These are phyloP conservation scores for Sussaba pulchella DNA, from an alignment of 2,888 invertebrate genomes.

Conservation along the genomic window DNA sequence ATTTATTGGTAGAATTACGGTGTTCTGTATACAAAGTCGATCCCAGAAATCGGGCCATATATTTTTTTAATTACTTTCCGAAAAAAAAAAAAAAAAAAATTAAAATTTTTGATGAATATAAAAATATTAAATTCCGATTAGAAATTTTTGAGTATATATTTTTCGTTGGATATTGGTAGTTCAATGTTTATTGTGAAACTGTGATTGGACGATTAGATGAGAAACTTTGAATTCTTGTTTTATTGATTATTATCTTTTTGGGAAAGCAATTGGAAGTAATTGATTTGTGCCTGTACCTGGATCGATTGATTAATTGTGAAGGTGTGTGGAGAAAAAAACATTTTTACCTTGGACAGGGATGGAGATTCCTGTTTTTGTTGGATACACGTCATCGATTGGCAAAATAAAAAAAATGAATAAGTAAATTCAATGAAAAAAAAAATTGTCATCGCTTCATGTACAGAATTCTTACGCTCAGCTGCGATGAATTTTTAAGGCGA, in stretches of 20 bases:
- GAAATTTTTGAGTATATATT: neutral
- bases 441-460: constrained; percentile 17
- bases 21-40: constrained; percentile 33
- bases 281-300: constrained; percentile 6
- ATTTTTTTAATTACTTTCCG: constrained; percentile 41
- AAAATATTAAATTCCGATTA: neutral
- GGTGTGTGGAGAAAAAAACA: constrained; percentile 10
- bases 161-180: neutral
- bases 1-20: constrained; percentile 36
- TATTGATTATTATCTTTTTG: neutral
- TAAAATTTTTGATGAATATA: too few species aligned
- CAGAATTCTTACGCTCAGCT: constrained; percentile 9
- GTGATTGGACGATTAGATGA: neutral
- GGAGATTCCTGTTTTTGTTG: constrained; percentile 33
- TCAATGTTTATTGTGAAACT: constrained; percentile 10
- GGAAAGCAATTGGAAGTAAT: constrained; percentile 9
- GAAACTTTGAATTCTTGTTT: too few species aligned
- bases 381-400: constrained; percentile 21
- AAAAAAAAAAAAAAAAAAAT: neutral
- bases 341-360: constrained; percentile 46
- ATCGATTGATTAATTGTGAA: constrained; percentile 34
- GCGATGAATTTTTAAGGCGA: neutral
- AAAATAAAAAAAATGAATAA: neutral
- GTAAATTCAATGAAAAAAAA: neutral
- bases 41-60: constrained; percentile 30